A percentile compares a stretch with the other conserved stretches of the same genome.
Conservation (phyloP, 2,797 vertebrate genomes). For the Sylvilagus floridanus region DNA sequence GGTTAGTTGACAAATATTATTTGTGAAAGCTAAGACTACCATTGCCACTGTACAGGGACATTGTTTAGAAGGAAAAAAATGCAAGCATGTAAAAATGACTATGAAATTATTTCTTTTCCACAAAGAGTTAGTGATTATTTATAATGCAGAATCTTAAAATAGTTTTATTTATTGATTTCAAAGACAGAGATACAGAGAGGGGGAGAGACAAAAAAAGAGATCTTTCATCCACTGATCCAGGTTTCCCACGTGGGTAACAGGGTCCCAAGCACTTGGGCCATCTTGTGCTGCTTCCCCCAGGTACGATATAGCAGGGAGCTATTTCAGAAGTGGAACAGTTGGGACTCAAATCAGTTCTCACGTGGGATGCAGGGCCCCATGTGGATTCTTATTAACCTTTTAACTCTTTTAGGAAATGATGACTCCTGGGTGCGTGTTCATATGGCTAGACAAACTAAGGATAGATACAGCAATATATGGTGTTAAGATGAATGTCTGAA, state of each 20-base stretch:
- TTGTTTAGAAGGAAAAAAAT: slow-evolving; percentile 8
- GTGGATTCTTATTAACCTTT: background rate
- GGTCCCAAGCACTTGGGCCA: too few species aligned
- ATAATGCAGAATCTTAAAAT: background rate
- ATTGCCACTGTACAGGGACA: background rate
- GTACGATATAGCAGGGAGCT: too few species aligned
- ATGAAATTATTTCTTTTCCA: slow-evolving; percentile 43
- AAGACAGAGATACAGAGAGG: too few species aligned
- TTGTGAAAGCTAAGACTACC: slow-evolving; percentile 5
- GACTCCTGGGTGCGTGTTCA: background rate
- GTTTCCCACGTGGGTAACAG: too few species aligned
- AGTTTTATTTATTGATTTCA: too few species aligned
- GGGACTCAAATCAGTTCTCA: too few species aligned
- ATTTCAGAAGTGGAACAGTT: too few species aligned
- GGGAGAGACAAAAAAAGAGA: too few species aligned
- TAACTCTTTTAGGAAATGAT: background rate
- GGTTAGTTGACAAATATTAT: background rate
- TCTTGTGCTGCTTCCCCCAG: too few species aligned
- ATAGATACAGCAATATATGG: background rate
- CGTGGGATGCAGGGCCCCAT: background rate
- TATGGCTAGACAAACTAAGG: background rate
- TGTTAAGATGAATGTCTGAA: slow-evolving; percentile 29
- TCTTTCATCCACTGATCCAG: too few species aligned
- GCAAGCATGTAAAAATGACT: background rate
- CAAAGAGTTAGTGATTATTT: slow-evolving; percentile 83